A percentile compares a stretch with the other conserved stretches of the same genome.
Conservation (phyloP, 2,113 vertebrate genomes). For the Delphinapterus leucas region DNA sequence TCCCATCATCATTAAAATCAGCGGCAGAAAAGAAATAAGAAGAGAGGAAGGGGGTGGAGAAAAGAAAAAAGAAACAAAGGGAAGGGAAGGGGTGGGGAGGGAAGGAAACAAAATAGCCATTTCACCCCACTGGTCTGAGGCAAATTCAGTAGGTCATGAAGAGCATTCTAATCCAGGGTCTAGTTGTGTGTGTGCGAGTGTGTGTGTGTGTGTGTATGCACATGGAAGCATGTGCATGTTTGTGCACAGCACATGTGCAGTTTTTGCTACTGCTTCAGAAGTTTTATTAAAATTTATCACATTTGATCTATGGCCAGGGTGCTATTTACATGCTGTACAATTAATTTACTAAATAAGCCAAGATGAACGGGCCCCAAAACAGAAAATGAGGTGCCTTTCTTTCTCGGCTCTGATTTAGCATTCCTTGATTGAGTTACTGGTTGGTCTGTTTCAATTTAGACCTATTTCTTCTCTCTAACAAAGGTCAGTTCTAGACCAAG, state of each 20-base stretch:
- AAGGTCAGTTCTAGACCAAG: neutral
- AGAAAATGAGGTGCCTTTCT: neutral
- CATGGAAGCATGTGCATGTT: neutral
- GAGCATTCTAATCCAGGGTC: neutral
- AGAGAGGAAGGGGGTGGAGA: neutral
- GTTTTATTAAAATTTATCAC: neutral
- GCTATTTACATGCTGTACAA: neutral
- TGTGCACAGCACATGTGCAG: neutral
- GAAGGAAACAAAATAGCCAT: neutral
- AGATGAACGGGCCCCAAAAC: neutral
- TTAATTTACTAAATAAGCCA: neutral
- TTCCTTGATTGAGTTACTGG: neutral
- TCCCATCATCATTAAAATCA: neutral
- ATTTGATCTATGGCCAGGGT: neutral
- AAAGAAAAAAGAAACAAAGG: neutral
- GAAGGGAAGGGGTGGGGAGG: neutral
- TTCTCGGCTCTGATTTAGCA: neutral
- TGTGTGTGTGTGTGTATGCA: accelerated
- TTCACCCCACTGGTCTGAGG: neutral
- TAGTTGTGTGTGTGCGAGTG: too few species aligned
- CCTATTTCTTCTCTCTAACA: neutral
- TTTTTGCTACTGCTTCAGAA: neutral
- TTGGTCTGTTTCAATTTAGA: neutral
- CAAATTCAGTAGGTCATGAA: neutral
- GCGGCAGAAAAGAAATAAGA: neutral